Evolutionary conservation across 1,140 invertebrate genomes (phyloP).

Genomic region (Neodiprion fabricii): DNA sequence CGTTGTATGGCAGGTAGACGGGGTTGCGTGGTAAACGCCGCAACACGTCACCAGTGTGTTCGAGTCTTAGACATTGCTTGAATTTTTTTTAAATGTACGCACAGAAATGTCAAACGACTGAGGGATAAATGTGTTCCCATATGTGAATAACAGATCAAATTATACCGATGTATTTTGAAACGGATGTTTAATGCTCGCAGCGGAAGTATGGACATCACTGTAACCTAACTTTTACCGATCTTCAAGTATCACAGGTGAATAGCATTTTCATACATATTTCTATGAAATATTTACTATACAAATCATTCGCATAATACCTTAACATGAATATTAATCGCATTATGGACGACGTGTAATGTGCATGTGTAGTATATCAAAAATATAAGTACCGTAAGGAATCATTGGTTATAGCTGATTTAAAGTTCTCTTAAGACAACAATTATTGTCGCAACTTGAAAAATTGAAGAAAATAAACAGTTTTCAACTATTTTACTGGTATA

Average conservation of each 20-base stretch:
- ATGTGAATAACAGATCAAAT: neutral
- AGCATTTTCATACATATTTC: neutral
- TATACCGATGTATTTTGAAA: neutral
- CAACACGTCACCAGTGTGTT: constrained; percentile 7
- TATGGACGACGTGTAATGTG: no score
- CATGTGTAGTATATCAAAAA: no score
- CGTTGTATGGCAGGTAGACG: neutral
- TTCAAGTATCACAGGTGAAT: neutral
- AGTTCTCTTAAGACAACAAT: no score
- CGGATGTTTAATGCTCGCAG: neutral
- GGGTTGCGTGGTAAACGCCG: neutral
- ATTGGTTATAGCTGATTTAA: no score
- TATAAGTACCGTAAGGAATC: no score
- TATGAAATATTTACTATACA: neutral
- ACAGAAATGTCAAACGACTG: neutral
- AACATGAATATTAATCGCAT: no score
- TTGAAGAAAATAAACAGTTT: no score
- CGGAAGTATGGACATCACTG: neutral
- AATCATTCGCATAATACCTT: no score
- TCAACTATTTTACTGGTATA: no score
- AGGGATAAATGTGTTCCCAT: neutral
- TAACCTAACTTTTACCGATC: constrained; percentile 1
- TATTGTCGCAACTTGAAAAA: no score
- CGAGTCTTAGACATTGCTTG: neutral
- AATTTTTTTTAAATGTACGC: neutral